These are phyloP conservation scores for Coluber constrictor DNA, from an alignment of 2,797 vertebrate species.

Conservation along the genomic window DNA sequence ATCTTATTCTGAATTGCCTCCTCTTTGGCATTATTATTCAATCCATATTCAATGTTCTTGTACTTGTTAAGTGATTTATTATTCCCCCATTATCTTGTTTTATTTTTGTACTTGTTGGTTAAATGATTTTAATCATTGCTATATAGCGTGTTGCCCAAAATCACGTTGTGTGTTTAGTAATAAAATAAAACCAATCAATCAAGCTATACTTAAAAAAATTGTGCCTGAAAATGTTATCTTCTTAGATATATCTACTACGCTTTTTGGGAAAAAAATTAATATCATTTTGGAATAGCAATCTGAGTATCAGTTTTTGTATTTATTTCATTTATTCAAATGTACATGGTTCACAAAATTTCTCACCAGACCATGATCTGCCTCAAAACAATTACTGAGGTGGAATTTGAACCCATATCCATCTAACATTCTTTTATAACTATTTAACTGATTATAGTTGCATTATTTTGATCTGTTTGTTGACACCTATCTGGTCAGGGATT, in stretches of 20 bases:
- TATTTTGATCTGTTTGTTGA: constrained; percentile 5
- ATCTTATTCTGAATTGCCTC: not conserved
- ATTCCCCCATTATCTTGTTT: not conserved
- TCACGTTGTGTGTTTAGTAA: not conserved
- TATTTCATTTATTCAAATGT: not conserved
- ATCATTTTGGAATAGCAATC: not conserved
- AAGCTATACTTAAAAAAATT: not conserved
- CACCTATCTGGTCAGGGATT: not conserved
- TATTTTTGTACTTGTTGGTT: not conserved
- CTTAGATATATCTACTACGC: not conserved
- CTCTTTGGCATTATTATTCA: not conserved
- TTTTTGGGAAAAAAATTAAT: not conserved
- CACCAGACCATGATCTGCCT: not conserved
- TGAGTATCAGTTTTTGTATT: not conserved
- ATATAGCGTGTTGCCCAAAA: not conserved
- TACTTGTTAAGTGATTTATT: not conserved
- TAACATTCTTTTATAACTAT: no score
- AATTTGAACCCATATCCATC: not conserved
- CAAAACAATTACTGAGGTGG: not conserved
- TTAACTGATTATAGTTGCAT: not conserved
- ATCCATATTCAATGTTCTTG: not conserved
- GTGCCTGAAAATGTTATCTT: not conserved
- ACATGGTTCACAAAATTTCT: not conserved
- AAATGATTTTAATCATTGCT: not conserved
- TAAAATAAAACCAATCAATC: not conserved